Base-by-base conservation (phyloP, 2,113 vertebrate genomes). In the Lichenostomus cassidix region DNA sequence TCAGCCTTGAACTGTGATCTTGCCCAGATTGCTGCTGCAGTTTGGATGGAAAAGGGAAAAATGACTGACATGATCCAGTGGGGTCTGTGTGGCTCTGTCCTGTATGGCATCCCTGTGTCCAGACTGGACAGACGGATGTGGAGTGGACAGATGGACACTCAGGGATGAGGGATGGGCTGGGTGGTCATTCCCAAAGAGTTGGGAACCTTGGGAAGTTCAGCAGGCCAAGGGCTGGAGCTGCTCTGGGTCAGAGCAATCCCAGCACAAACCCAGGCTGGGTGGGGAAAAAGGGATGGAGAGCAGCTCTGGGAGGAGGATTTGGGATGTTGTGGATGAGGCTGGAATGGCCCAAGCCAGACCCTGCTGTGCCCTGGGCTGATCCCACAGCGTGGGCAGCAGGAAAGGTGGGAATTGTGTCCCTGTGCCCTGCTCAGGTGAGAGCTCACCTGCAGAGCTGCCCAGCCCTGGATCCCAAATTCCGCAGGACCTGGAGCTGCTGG, bases 11-110 rank as follows among this genome's bases (percentile, higher is more conserved):
- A 0, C 20, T 6, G 22, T 1, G 50, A 7, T 83, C 35, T 35
- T 12, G 18, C 28, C 23, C 13, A 11, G 14, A 8, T 81, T 37
- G 6, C 46, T 41, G 16, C 35, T 5, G 0, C 2, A 8, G 31
- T 8, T 7, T 4, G 2, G 65, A 2, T 67, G 74, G 67, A 16
- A 47, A 27, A 85, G n/a, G 74, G 24, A 24, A 2, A 19, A 13
- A 7, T 21, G 37, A 7, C 3, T 14, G 44, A 6, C 4, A 1
- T 1, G 35, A 18, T 19, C 20, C 15, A 2, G 0, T 0, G 15
- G 73, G 37, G 9, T 10, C 33, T 12, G 53, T 18, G 62, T 22
- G 42, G 12, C 9, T 19, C 17, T 5, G 15, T 49, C 29, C 62
- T 55, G 20, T 4, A 1, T 5, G 2, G 0, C 13, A 4, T 10